Base-by-base conservation (phyloP, 2,797 vertebrate species). In the Oreochromis mossambicus region DNA sequence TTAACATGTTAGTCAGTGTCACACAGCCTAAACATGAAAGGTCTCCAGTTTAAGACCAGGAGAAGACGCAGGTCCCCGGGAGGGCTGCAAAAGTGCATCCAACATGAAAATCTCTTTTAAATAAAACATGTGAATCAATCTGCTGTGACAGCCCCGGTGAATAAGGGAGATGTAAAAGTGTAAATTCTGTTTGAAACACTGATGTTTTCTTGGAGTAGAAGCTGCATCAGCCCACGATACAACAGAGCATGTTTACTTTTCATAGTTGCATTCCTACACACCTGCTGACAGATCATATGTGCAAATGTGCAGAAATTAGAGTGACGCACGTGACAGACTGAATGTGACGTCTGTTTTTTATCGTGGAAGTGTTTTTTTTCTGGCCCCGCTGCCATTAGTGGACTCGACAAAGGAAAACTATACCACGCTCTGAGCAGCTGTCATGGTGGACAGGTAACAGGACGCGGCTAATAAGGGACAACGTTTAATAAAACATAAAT, bases 381-480 rank as follows among this genome's bases (percentile, higher is more conserved):
- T 70, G 24, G 14, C 24, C 36, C n/a, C 1, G 2, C 36, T 43
- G n/a, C 63, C n/a, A 0, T 68, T 68, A 3, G 63, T 68, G 63
- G 36, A 5, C 13, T 15, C 3, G 5, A 38, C 61, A 66, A 1
- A 66, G 61, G n/a, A 43, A 24, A 15, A 24, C 38, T 15, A 15
- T 5, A 24, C 3, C 1, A 0, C 5, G 29, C 29, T 61, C 5
- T 34, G 32, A 61, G 56, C 32, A n/a, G 56, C 29, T 34, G 56
- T 34, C 17, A 61, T 19, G 15, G 15, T 19, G 56, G 36, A 43
- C 34, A 1, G 38, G 17, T 9, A 70, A 41, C 36, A 15, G 36
- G 13, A 70, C 8, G 5, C 5, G 3, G 38, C 38, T 26, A n/a
- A 34, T 36, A 11, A 6, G 32, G 29, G 17, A 70, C 21, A 46